Conservation (phyloP, 2,113 vertebrate species). For the Strigops habroptila region DNA sequence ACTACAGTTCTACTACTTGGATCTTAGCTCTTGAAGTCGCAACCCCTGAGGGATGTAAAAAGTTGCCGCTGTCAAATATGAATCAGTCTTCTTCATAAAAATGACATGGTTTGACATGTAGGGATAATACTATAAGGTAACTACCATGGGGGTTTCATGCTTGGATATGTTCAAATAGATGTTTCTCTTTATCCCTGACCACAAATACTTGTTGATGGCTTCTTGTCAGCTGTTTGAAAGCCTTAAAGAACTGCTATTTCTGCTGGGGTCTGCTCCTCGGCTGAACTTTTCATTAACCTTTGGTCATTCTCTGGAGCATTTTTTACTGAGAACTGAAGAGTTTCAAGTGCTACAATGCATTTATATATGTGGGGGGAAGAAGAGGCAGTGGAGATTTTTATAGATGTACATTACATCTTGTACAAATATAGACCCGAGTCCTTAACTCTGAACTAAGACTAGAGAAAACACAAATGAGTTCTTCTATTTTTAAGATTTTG, state of each 20-base stretch:
- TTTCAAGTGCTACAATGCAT: background rate
- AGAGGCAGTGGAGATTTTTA: conserved; percentile 25
- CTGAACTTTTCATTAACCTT: conserved; percentile 59
- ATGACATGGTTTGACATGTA: conserved; percentile 23
- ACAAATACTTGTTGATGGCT: conserved; percentile 57
- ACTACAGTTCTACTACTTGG: background rate
- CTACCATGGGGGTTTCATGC: conserved; percentile 50
- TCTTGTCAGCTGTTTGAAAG: conserved; percentile 56
- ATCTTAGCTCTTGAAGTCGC: conserved; percentile 34
- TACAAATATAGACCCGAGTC: background rate
- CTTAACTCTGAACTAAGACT: background rate
- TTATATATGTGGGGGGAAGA: background rate
- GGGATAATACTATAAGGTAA: conserved; percentile 30
- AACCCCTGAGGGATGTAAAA: conserved; percentile 25
- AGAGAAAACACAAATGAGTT: background rate
- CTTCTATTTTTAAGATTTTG: background rate
- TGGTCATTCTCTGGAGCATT: background rate
- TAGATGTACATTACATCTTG: background rate
- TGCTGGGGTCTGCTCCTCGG: conserved; percentile 44
- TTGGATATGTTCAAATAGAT: conserved; percentile 53
- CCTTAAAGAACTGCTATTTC: conserved; percentile 20
- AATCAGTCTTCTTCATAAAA: conserved; percentile 51
- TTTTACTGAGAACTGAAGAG: background rate
- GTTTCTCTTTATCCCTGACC: conserved; percentile 58
- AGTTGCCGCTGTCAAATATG: conserved; percentile 29